Evolutionary conservation across 2,888 invertebrate species (phyloP).

Genomic region (Apotomis turbidana): DNA sequence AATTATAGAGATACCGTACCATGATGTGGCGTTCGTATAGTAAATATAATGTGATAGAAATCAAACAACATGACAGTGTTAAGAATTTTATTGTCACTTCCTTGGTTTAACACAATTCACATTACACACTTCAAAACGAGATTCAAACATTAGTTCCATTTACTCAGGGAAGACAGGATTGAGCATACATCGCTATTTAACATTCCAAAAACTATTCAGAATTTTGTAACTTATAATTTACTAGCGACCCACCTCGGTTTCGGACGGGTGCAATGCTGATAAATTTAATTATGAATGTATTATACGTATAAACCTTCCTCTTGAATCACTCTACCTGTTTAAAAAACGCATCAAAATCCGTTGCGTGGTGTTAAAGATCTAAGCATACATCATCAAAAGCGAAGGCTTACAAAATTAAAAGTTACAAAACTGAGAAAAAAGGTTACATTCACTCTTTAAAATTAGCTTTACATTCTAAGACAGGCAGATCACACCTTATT

Average conservation of each 20-base stretch:
- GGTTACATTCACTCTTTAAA: constrained; percentile 20
- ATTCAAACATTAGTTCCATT: constrained; percentile 19
- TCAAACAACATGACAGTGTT: constrained; percentile 31
- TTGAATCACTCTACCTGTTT: too few relatives aligned
- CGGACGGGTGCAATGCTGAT: too few relatives aligned
- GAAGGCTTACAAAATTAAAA: not conserved
- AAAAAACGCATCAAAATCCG: too few relatives aligned
- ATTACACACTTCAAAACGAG: constrained; percentile 24
- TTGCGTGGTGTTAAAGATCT: too few relatives aligned
- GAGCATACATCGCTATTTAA: constrained; percentile 27
- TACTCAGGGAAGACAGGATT: constrained; percentile 29
- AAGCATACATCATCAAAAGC: too few relatives aligned
- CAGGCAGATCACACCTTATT: constrained; percentile 27
- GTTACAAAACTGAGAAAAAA: not conserved
- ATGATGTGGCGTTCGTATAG: too few relatives aligned
- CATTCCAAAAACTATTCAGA: not conserved
- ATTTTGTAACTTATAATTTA: constrained; percentile 6
- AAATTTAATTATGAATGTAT: too few relatives aligned
- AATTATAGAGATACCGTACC: too few relatives aligned
- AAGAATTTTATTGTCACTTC: constrained; percentile 36
- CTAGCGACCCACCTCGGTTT: not conserved
- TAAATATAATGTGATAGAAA: not conserved
- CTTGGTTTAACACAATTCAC: constrained; percentile 24
- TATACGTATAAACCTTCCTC: too few relatives aligned
- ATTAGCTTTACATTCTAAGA: constrained; percentile 13